These are phyloP conservation scores for Cromileptes altivelis DNA, from an alignment of 2,113 vertebrate species.

Conservation along the genomic window DNA sequence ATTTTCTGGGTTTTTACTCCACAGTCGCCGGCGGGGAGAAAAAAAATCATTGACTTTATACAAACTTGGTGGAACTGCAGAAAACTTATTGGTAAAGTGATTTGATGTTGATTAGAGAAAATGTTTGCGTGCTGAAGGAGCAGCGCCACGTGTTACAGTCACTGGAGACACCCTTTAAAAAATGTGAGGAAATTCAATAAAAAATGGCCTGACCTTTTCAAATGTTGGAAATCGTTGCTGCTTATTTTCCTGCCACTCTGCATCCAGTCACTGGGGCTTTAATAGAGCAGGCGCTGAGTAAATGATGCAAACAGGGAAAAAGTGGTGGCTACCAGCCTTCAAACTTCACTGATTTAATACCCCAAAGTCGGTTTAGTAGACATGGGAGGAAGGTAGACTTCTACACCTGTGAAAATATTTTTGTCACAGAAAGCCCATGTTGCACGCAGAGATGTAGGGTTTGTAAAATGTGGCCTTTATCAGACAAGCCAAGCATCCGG, in stretches of 20 bases:
- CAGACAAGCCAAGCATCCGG: too few relatives aligned
- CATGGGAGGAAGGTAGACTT: background rate
- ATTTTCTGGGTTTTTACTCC: conserved; percentile 54
- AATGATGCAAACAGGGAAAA: conserved; percentile 25
- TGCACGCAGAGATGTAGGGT: background rate
- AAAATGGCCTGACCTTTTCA: conserved; percentile 60
- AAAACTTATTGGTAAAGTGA: conserved; percentile 32
- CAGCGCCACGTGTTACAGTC: background rate
- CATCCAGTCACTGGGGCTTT: conserved; percentile 30
- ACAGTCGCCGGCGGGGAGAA: conserved; percentile 3
- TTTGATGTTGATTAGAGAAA: conserved; percentile 49
- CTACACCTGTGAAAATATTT: too few relatives aligned
- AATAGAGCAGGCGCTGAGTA: conserved; percentile 7
- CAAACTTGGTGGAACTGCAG: conserved; percentile 28
- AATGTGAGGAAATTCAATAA: conserved; percentile 38
- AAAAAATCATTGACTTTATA: conserved; percentile 33
- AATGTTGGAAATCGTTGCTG: conserved; percentile 20
- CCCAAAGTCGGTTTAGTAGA: background rate
- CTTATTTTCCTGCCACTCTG: conserved; percentile 40
- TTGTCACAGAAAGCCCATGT: background rate
- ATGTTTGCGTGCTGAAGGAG: background rate
- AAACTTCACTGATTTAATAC: conserved; percentile 6
- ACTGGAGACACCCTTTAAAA: background rate
- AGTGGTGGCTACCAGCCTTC: background rate
- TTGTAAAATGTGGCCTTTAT: background rate